Evolutionary conservation across 2,797 vertebrate species (phyloP), one percentile per base, ranked within the genome.

Genomic region (Lithobates pipiens): DNA sequence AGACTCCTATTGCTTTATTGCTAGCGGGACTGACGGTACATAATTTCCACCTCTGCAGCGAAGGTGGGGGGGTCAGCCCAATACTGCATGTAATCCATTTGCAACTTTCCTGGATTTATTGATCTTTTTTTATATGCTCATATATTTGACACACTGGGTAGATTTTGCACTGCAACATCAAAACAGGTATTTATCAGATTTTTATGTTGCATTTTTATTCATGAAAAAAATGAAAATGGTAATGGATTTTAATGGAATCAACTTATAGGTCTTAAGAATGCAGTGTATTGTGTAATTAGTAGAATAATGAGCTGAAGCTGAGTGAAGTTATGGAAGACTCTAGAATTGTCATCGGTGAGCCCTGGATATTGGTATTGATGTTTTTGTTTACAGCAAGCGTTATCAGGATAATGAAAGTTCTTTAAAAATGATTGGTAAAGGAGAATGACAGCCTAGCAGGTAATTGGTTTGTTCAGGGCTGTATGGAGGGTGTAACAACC

Each of bases 1-100:
- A 57, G 61, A 80, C 70, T 85, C 70, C 61, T 85, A 15, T 80
- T 80, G 63, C 63, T 80, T 85, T 80, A 76, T 50, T 80, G 70
- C 73, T 77, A 76, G 72, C 16, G 63, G 80, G 39, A 44, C 82
- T 70, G 73, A 76, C 44, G n/a, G 27, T 39, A 68, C 61, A 74
- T 85, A 74, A 23, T 72, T 18, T 63, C 72, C 74, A 85, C 32
- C 39, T 42, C 34, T 76, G 69, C 44, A 76, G 10, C 29, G 10
- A 75, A 69, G 34, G 68, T 13, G 71, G 27, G 57, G 39, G 50
- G 32, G 29, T 21, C 68, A 46, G 54, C 2, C 75, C 84, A 76
- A 74, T 67, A 65, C 46, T 80, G 71, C 84, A 85, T 85, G 61
- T 50, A 39, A 57, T 61, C 10, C 69, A 82, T 21, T 18, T 74